phyloP scores from a whole-genome alignment of 1,140 invertebrate genomes.

The Pomacea maculata region DNA sequence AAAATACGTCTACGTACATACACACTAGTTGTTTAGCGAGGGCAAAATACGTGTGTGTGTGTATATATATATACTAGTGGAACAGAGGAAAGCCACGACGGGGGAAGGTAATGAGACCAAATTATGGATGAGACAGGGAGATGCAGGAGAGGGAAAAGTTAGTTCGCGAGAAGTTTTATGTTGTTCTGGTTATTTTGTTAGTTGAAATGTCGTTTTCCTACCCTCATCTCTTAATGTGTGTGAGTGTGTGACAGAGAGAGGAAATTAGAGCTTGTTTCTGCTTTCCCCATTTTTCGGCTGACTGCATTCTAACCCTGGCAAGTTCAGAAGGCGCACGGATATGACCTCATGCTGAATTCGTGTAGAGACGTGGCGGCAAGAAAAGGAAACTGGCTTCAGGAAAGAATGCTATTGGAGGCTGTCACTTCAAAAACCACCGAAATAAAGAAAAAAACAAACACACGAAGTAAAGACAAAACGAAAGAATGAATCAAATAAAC shows the following conservation, averaged over 20 bases:
- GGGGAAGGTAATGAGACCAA: not conserved
- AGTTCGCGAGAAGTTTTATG: too few relatives aligned
- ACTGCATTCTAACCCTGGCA: not conserved
- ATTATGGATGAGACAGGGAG: not conserved
- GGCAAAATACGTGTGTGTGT: not conserved
- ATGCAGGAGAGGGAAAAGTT: not conserved
- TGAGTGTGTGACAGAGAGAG: conserved; percentile 7
- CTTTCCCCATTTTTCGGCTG: too few relatives aligned
- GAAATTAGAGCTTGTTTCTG: not conserved
- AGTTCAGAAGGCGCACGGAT: not conserved
- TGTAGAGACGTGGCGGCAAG: too few relatives aligned
- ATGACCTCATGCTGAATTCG: too few relatives aligned
- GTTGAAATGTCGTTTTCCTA: too few relatives aligned
- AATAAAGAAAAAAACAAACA: too few relatives aligned
- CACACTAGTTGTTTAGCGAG: not conserved
- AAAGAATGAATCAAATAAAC: too few relatives aligned
- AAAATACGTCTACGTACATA: not conserved
- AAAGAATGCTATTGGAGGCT: too few relatives aligned
- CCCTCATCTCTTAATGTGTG: not conserved
- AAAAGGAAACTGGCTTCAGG: too few relatives aligned
- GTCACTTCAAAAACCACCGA: too few relatives aligned
- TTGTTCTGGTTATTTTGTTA: too few relatives aligned
- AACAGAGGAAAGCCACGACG: not conserved
- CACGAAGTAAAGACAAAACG: too few relatives aligned
- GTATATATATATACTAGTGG: not conserved